Conservation (phyloP, 1,140 invertebrate species). For the Chymomyza costata region DNA sequence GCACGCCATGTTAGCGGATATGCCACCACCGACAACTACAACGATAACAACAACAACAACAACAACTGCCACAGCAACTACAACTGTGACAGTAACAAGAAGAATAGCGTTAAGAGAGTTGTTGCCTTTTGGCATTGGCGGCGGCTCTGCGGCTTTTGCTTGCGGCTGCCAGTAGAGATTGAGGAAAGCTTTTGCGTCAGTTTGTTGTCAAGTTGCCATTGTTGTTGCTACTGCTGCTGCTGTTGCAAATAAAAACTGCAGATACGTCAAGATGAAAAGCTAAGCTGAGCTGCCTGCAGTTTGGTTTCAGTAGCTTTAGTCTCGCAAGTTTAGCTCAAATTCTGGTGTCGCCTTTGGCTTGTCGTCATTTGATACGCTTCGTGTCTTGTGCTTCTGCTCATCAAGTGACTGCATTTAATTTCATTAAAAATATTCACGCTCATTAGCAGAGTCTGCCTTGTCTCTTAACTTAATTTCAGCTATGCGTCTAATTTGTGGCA, state of each 20-base stretch:
- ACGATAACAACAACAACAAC: constrained; percentile 29
- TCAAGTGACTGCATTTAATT: constrained; percentile 59
- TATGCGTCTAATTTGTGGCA: no score
- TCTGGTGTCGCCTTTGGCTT: constrained; percentile 10
- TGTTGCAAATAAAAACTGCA: not conserved
- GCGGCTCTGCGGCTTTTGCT: not conserved
- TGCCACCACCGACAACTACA: no score
- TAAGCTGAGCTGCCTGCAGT: constrained; percentile 16
- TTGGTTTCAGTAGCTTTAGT: no score
- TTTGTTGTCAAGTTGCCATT: constrained; percentile 49
- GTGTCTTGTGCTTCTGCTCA: constrained; percentile 12
- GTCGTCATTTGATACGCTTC: constrained; percentile 5
- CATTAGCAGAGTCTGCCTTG: constrained; percentile 30
- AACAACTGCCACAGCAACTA: constrained; percentile 20
- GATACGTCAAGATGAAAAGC: constrained; percentile 33
- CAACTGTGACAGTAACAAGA: constrained; percentile 13
- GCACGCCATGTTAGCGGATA: constrained; percentile 1
- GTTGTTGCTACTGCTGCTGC: constrained; percentile 15
- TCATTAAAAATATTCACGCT: constrained; percentile 55
- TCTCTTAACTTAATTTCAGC: constrained; percentile 54
- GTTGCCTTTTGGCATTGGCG: not conserved
- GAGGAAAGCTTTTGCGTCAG: constrained; percentile 39
- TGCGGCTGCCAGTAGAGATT: constrained; percentile 38
- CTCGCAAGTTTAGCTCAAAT: constrained; percentile 3
- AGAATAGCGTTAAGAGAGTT: constrained; percentile 15